These are phyloP conservation scores for Ptilorrhoa leucosticta DNA, from an alignment of 2,113 vertebrate genomes.

Conservation along the genomic window DNA sequence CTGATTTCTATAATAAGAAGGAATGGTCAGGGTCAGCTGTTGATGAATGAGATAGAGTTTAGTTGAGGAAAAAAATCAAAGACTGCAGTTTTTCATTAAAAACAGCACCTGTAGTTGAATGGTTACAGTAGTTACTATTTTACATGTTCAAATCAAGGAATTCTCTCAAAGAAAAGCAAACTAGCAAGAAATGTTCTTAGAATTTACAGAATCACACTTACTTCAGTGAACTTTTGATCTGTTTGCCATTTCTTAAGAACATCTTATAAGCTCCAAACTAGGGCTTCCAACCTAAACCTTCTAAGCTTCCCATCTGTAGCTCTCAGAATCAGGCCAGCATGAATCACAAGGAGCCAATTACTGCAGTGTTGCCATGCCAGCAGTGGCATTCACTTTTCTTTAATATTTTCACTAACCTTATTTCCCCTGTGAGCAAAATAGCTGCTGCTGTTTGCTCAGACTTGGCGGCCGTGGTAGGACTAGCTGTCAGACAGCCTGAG, in stretches of 20 bases:
- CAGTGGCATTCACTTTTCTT: conserved; percentile 60
- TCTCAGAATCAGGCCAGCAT: conserved; percentile 41
- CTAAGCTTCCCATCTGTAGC: conserved; percentile 56
- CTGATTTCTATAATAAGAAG: neutral
- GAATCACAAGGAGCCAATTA: conserved; percentile 65
- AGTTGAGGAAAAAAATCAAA: neutral
- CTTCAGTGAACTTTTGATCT: conserved; percentile 17
- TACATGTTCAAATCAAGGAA: neutral
- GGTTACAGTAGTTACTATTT: neutral
- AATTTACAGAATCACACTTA: conserved; percentile 13
- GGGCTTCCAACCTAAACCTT: conserved; percentile 38
- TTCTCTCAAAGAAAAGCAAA: neutral
- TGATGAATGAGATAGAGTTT: neutral
- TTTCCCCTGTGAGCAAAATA: conserved; percentile 65
- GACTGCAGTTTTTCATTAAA: neutral
- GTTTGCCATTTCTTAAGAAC: conserved; percentile 44
- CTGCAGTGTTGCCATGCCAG: conserved; percentile 35
- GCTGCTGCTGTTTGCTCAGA: conserved; percentile 63
- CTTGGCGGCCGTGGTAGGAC: conserved; percentile 15
- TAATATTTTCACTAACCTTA: conserved; percentile 71
- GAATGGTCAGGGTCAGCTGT: neutral
- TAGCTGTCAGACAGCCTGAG: conserved; percentile 48
- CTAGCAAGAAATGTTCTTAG: neutral
- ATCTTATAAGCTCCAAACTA: neutral
- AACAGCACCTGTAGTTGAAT: neutral